phyloP scores from a whole-genome alignment of 2,888 invertebrate genomes.

The Netelia fuscicornis region DNA sequence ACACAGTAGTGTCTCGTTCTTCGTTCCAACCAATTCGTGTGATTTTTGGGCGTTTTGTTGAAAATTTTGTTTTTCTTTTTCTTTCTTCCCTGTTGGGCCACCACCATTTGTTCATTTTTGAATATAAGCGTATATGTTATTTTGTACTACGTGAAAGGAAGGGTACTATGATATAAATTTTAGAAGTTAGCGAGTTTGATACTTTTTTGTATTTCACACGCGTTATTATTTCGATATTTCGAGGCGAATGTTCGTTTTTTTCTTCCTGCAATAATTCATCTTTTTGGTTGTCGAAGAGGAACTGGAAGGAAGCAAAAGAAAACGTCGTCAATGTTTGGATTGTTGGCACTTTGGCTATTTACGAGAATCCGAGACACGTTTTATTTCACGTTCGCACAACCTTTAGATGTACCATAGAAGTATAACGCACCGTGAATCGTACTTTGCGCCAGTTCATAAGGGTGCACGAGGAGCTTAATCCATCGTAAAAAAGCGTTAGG shows the following conservation, averaged over 20 bases:
- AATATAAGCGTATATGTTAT: too few relatives aligned
- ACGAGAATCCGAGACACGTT: constrained; percentile 50
- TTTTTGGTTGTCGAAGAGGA: constrained; percentile 4
- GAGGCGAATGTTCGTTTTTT: background rate
- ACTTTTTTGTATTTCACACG: too few relatives aligned
- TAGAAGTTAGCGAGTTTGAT: too few relatives aligned
- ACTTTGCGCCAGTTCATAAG: constrained; percentile 40
- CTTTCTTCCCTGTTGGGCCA: too few relatives aligned
- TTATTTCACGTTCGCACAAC: constrained; percentile 49
- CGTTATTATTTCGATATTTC: too few relatives aligned
- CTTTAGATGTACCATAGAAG: constrained; percentile 23
- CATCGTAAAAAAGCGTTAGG: constrained; percentile 21
- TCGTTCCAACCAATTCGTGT: background rate
- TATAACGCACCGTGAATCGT: constrained; percentile 23
- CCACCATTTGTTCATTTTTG: too few relatives aligned
- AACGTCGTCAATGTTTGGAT: constrained; percentile 30
- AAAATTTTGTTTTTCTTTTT: too few relatives aligned
- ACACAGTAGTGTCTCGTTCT: background rate
- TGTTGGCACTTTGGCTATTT: constrained; percentile 54
- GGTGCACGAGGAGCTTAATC: constrained; percentile 41
- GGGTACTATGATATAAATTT: too few relatives aligned
- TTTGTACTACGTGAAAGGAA: too few relatives aligned
- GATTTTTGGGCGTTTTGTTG: too few relatives aligned
- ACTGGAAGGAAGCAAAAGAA: constrained; percentile 34
- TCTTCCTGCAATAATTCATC: background rate